phyloP scores from a whole-genome alignment of 2,888 invertebrate genomes.

The Timema podura region DNA sequence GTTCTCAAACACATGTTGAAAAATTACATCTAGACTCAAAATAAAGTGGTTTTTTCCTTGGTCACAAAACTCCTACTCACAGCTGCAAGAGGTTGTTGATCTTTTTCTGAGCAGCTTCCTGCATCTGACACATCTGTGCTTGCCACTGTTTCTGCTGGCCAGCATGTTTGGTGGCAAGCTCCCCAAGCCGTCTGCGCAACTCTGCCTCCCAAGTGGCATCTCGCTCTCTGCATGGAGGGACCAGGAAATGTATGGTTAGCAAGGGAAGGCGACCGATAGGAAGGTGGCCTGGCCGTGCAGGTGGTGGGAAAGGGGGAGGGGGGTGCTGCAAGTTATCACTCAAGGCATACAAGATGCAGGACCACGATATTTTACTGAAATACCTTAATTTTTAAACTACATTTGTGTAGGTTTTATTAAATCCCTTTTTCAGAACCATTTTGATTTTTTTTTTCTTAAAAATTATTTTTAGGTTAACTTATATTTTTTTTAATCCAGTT shows the following conservation, averaged over 20 bases:
- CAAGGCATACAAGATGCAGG: neutral
- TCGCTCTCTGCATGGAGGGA: slow-evolving; percentile 25
- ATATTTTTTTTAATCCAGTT: too few species aligned
- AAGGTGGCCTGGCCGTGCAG: neutral
- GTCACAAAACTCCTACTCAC: too few species aligned
- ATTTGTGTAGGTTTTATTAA: neutral
- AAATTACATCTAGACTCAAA: too few species aligned
- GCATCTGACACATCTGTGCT: slow-evolving; percentile 16
- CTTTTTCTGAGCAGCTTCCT: slow-evolving; percentile 18
- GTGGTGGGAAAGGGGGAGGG: neutral
- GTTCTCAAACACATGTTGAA: too few species aligned
- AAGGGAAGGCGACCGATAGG: neutral
- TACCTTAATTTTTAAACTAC: neutral
- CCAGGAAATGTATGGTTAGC: neutral
- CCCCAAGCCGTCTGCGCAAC: slow-evolving; percentile 21
- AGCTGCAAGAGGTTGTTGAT: slow-evolving; percentile 15
- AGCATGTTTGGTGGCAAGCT: slow-evolving; percentile 21
- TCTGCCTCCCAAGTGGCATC: slow-evolving; percentile 23
- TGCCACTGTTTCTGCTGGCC: slow-evolving; percentile 23
- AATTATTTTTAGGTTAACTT: too few species aligned
- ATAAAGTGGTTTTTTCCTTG: too few species aligned
- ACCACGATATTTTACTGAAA: too few species aligned
- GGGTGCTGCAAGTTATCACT: neutral
- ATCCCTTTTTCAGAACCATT: neutral
- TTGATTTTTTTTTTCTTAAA: too few species aligned